A percentile compares a stretch with the other conserved stretches of the same genome.
phyloP scores from a whole-genome alignment of 2,888 invertebrate genomes.

The Cepaea hortensis region DNA sequence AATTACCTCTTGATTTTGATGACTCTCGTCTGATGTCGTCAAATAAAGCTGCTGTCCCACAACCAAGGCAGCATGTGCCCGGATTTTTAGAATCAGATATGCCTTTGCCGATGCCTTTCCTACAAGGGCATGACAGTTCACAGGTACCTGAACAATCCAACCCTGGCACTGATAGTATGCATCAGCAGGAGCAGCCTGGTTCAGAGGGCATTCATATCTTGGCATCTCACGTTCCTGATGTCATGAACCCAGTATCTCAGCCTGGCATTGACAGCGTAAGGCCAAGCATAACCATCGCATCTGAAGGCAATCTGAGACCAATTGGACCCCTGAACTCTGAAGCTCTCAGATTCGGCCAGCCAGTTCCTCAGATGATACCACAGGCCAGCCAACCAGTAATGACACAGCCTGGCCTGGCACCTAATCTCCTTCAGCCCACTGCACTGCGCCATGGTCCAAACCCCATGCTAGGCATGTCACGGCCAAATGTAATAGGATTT shows the following conservation, averaged over 20 bases:
- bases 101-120: background rate
- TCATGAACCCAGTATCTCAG: background rate
- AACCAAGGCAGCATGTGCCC: constrained; percentile 17
- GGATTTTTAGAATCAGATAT: constrained; percentile 22
- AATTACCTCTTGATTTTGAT: constrained; percentile 55
- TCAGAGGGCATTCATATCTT: background rate
- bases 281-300: background rate
- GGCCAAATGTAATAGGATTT: constrained; percentile 32
- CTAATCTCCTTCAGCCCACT: constrained; percentile 14
- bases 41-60: constrained; percentile 11
- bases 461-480: constrained; percentile 23
- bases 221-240: constrained; percentile 1
- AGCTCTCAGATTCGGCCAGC: constrained; percentile 35
- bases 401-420: constrained; percentile 35
- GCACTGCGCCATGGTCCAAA: constrained; percentile 1
- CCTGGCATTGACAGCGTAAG: background rate
- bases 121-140: background rate
- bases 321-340: constrained; percentile 29
- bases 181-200: background rate
- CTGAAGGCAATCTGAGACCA: constrained; percentile 36
- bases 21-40: constrained; percentile 45
- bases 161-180: constrained; percentile 7
- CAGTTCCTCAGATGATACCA: constrained; percentile 39
- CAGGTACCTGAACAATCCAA: constrained; percentile 8
- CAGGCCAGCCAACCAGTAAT: constrained; percentile 33